Conservation (phyloP, 2,113 vertebrate species). For the Triplophysa tibetana region DNA sequence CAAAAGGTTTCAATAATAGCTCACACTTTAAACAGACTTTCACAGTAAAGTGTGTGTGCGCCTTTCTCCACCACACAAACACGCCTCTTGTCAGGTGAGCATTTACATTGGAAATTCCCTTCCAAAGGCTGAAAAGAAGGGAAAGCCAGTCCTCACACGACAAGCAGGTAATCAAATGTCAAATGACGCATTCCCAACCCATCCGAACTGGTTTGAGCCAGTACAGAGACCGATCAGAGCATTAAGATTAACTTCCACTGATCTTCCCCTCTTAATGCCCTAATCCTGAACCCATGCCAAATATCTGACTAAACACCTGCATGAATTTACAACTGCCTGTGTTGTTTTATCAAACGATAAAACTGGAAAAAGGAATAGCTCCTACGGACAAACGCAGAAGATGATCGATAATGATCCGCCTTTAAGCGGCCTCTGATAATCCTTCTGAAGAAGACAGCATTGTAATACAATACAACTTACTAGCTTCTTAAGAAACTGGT, state of each 20-base stretch:
- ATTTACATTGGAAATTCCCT: constrained; percentile 51
- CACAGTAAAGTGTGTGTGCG: background rate
- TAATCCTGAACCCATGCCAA: constrained; percentile 41
- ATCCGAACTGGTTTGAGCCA: constrained; percentile 69
- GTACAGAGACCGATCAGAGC: constrained; percentile 54
- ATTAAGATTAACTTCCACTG: constrained; percentile 65
- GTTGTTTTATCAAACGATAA: background rate
- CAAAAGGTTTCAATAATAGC: constrained; percentile 10
- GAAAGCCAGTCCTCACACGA: constrained; percentile 46
- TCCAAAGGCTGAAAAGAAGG: background rate
- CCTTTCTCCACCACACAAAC: constrained; percentile 2
- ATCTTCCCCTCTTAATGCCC: constrained; percentile 42
- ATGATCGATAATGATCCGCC: background rate
- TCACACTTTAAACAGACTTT: background rate
- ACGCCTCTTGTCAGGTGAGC: constrained; percentile 22
- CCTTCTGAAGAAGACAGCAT: constrained; percentile 53
- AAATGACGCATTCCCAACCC: constrained; percentile 57
- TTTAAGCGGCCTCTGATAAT: constrained; percentile 52
- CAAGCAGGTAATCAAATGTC: constrained; percentile 56
- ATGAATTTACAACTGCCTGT: background rate
- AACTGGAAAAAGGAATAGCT: background rate
- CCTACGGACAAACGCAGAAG: background rate
- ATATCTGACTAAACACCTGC: constrained; percentile 36
- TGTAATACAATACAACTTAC: constrained; percentile 54
- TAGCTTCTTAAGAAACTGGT: constrained; percentile 66